Evolutionary conservation across 2,113 vertebrate genomes (phyloP).

Genomic region (Phrynosoma platyrhinos): DNA sequence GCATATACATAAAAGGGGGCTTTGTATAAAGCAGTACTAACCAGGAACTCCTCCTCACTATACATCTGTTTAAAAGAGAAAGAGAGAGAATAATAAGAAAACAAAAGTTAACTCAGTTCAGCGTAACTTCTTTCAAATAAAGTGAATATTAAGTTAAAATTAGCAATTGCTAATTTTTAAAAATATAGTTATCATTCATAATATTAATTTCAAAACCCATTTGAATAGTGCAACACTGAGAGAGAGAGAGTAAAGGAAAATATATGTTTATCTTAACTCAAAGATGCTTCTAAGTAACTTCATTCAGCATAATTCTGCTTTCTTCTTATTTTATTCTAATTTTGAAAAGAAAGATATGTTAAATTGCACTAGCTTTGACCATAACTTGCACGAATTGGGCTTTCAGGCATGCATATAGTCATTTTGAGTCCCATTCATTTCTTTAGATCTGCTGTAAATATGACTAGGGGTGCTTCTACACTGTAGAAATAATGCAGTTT

Average conservation of each 20-base stretch:
- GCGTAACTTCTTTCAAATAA: background rate
- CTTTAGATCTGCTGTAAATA: background rate
- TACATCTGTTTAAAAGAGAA: background rate
- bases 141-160: background rate
- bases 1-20: slow-evolving; percentile 52
- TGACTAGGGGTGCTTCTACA: background rate
- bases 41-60: slow-evolving; percentile 36
- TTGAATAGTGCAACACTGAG: background rate
- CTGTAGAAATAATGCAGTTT: no score
- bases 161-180: background rate
- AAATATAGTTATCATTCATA: background rate
- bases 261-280: background rate
- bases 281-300: background rate
- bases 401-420: background rate
- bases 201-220: slow-evolving; percentile 14
- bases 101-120: slow-evolving; percentile 37
- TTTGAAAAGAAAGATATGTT: background rate
- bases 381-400: background rate
- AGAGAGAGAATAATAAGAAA: no score
- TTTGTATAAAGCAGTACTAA: slow-evolving; percentile 43
- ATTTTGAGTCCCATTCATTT: background rate
- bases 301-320: background rate
- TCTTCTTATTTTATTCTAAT: background rate
- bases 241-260: background rate
- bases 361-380: background rate